These are phyloP conservation scores for Malacoraja senta DNA, from an alignment of 2,797 vertebrate genomes.

Conservation along the genomic window DNA sequence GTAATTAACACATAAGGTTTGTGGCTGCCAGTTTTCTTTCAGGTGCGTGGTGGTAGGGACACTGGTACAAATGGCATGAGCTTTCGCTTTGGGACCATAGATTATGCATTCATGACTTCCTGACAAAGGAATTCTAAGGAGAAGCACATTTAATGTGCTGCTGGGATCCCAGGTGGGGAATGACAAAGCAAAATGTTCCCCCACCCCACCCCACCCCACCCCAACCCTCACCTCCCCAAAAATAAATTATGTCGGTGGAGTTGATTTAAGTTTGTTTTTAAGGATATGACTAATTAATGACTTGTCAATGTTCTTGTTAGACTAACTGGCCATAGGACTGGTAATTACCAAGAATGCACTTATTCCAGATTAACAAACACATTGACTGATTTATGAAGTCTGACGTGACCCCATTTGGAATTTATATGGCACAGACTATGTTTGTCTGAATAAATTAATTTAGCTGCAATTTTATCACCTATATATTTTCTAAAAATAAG, in stretches of 20 bases:
- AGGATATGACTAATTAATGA: constrained; percentile 42
- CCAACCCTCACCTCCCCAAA: background rate
- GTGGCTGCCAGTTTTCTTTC: constrained; percentile 59
- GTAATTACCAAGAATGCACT: constrained; percentile 69
- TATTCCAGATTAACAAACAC: constrained; percentile 69
- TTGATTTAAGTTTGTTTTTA: constrained; percentile 39
- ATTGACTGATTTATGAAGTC: constrained; percentile 68
- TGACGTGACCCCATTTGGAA: constrained; percentile 78
- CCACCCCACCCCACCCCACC: constrained; percentile 38
- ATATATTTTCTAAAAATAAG: constrained; percentile 62
- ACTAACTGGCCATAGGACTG: constrained; percentile 53
- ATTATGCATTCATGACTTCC: constrained; percentile 51
- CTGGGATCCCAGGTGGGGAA: constrained; percentile 49
- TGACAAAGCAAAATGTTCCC: constrained; percentile 50
- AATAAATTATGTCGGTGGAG: constrained; percentile 44
- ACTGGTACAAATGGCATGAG: constrained; percentile 48
- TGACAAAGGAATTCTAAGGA: constrained; percentile 54
- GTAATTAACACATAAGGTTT: constrained; percentile 89
- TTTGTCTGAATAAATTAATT: constrained; percentile 85
- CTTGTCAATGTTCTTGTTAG: constrained; percentile 52
- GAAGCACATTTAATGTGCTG: constrained; percentile 43
- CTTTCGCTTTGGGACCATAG: constrained; percentile 48
- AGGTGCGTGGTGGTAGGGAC: constrained; percentile 62
- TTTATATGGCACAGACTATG: constrained; percentile 70
- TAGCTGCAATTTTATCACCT: constrained; percentile 68